Base-by-base conservation (phyloP, 2,797 vertebrate species). In the Poeciliopsis turneri region DNA sequence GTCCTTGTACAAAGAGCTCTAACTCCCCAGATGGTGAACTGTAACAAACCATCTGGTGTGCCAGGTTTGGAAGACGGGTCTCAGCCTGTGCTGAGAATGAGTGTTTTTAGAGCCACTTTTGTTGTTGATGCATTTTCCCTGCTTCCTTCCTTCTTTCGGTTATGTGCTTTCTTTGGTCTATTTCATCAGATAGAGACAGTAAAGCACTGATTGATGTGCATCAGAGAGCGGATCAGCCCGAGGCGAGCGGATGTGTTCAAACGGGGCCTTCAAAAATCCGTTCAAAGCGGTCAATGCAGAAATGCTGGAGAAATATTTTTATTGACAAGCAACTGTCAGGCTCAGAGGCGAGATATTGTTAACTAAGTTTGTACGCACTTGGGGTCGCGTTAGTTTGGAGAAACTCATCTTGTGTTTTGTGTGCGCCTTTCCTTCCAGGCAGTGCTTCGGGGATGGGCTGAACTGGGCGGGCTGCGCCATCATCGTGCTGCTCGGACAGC, bases 381-480 rank as follows among this genome's bases (percentile, higher is more conserved):
- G 1, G 20, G 23, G 39, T 28, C 8, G 55, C 59, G 5, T 47
- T 39, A 25, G 64, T 59, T 64, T 59, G n/a, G 30, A 28, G 41
- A 55, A 57, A 77, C 46, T 16, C 43, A 49, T 25, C n/a, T 45
- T 3, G 4, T 45, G n/a, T 45, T 23, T 77, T 70, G 30, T 66
- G 2, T 46, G 49, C 47, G 5, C 25, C 36, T 47, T 28, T 23
- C 28, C 30, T 51, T 87, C 0, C 72, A 99, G 98, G 93, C 98
- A 99, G 90, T 99, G 98, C 90, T 99, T 99, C 69, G 98, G 98
- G 12, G 98, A 99, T 0, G 98, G 98, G 71, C 92, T 99, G 92
- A 99, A 99, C 91, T 99, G 98, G 98, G 98, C 98, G 0, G 98
- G 98, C 88, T 99, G 98, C 83, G 97, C 97, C 85, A 97, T 99